These are phyloP conservation scores for Drosophila santomea DNA, from an alignment of 1,140 invertebrate genomes.

Conservation along the genomic window DNA sequence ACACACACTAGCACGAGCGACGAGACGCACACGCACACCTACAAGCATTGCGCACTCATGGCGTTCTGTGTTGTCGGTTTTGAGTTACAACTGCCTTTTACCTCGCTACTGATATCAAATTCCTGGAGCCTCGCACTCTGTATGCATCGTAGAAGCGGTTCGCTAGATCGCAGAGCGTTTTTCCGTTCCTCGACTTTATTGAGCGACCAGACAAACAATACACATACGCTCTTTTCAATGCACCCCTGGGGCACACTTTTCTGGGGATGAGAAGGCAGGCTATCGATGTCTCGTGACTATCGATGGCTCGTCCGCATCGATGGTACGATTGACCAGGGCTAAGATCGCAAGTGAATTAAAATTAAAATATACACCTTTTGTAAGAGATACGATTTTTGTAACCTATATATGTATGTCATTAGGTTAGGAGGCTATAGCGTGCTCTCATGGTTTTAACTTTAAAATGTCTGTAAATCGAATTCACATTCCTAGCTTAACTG, in stretches of 20 bases:
- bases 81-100: conserved; percentile 66
- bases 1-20: conserved; percentile 24
- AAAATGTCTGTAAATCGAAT: neutral
- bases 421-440: no score
- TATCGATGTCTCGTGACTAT: neutral
- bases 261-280: neutral
- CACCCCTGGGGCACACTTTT: conserved; percentile 9
- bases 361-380: neutral
- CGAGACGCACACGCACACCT: conserved; percentile 27
- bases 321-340: neutral
- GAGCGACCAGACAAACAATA: conserved; percentile 40
- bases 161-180: conserved; percentile 21
- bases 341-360: neutral
- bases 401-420: neutral
- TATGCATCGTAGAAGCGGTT: conserved; percentile 30
- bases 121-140: conserved; percentile 30
- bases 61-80: conserved; percentile 53
- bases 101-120: conserved; percentile 70
- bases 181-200: conserved; percentile 32
- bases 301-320: neutral
- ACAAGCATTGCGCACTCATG: conserved; percentile 40
- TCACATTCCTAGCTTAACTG: neutral
- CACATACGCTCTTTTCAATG: conserved; percentile 30
- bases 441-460: no score
- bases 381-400: neutral